Percentiles rank a stretch among this genome's conserved stretches.
These are phyloP conservation scores for Drosophila greeni DNA, from an alignment of 2,888 invertebrate genomes.

Conservation along the genomic window DNA sequence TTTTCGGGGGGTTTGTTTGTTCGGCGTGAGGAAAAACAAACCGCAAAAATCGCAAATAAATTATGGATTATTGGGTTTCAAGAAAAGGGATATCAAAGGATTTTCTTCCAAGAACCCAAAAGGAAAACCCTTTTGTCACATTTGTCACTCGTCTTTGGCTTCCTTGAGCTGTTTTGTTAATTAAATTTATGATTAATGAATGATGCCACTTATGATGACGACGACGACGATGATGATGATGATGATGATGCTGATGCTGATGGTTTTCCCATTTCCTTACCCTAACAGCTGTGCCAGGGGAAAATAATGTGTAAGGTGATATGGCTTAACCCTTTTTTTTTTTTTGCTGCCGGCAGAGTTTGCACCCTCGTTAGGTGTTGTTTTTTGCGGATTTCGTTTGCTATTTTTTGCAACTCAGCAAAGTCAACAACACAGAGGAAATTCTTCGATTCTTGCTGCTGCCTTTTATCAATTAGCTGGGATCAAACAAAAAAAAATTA, in stretches of 20 bases:
- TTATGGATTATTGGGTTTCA: constrained; percentile 31
- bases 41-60: constrained; percentile 34
- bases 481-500: constrained; percentile 38
- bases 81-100: constrained; percentile 2
- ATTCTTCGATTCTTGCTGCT: neutral
- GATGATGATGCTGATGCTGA: constrained; percentile 55
- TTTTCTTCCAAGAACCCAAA: constrained; percentile 2
- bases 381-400: neutral
- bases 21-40: constrained; percentile 13
- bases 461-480: constrained; percentile 52
- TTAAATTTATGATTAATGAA: constrained; percentile 69
- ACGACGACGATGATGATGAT: too few species aligned
- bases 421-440: constrained; percentile 65
- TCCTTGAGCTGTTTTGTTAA: constrained; percentile 58
- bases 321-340: constrained; percentile 62
- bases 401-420: constrained; percentile 58
- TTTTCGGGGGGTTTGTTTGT: constrained; percentile 32
- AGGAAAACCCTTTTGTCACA: constrained; percentile 30
- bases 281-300: constrained; percentile 59
- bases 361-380: constrained; percentile 12
- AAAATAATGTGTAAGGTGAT: constrained; percentile 54
- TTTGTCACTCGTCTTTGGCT: constrained; percentile 27
- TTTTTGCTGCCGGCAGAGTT: constrained; percentile 19
- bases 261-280: constrained; percentile 52
- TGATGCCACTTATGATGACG: constrained; percentile 39